Conservation (phyloP, 1,140 invertebrate species). For the Tetramorium alpestre region DNA sequence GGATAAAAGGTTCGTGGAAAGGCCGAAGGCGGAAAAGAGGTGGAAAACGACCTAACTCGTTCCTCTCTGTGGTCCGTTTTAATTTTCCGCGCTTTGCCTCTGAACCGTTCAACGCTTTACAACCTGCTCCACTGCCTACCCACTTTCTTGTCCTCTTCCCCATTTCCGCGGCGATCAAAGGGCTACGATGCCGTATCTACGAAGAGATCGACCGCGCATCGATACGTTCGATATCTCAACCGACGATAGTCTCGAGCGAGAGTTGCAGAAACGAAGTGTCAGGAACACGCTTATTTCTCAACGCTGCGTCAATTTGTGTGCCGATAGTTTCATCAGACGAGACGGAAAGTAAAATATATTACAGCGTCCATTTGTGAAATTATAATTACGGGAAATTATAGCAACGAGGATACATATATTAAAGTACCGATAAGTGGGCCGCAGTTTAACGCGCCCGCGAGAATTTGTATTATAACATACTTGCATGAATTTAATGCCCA, state of each 20-base stretch:
- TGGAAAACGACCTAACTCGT: constrained; percentile 51
- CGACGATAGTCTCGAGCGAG: constrained; percentile 4
- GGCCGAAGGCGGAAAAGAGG: constrained; percentile 36
- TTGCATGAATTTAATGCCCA: not conserved
- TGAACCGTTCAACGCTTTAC: constrained; percentile 57
- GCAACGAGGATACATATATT: not conserved
- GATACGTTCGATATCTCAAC: constrained; percentile 28
- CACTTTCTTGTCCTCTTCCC: constrained; percentile 40
- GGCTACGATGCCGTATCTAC: constrained; percentile 30
- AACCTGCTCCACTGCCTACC: constrained; percentile 34
- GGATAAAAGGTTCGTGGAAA: constrained; percentile 17
- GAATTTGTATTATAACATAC: not conserved
- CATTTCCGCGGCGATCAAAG: constrained; percentile 44
- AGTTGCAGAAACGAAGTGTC: constrained; percentile 25
- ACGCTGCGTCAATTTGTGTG: not conserved
- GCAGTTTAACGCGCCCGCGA: constrained; percentile 8
- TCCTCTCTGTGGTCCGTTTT: constrained; percentile 59
- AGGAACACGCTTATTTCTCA: not conserved
- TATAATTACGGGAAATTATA: not conserved
- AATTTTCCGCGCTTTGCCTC: constrained; percentile 63
- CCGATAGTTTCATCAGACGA: not conserved
- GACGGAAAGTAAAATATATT: not conserved
- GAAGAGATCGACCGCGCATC: constrained; percentile 35
- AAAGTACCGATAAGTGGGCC: not conserved
- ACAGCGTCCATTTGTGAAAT: not conserved